Conservation (phyloP, 2,888 invertebrate species). For the Acanthacorydalis orientalis region DNA sequence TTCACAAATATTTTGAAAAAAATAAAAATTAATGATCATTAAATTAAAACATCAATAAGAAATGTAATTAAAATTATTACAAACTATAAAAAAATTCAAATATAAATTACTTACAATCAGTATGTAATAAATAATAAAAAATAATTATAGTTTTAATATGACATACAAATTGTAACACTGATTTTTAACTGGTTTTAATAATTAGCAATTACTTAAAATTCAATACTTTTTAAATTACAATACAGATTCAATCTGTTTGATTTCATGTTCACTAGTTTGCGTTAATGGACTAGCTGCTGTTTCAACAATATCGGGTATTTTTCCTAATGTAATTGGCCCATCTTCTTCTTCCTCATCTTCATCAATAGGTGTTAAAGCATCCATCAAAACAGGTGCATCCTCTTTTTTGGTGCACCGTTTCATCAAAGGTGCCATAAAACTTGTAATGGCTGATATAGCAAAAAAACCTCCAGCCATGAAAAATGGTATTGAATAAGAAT, state of each 20-base stretch:
- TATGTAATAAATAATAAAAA: no score
- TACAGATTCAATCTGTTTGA: slow-evolving; percentile 58
- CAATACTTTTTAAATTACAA: slow-evolving; percentile 26
- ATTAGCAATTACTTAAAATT: no score
- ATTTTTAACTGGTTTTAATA: no score
- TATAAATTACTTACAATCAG: no score
- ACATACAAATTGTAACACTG: no score
- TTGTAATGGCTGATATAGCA: slow-evolving; percentile 66
- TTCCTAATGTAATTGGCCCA: slow-evolving; percentile 47
- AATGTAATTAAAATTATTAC: no score
- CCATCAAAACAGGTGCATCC: slow-evolving; percentile 43
- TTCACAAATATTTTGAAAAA: no score
- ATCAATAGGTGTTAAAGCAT: slow-evolving; percentile 67
- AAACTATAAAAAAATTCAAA: no score
- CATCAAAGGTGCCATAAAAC: slow-evolving; percentile 64
- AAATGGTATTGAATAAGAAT: slow-evolving; percentile 77
- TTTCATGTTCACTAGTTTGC: slow-evolving; percentile 32
- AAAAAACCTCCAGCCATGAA: slow-evolving; percentile 84
- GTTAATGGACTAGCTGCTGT: slow-evolving; percentile 54
- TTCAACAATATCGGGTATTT: slow-evolving; percentile 57
- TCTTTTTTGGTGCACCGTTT: slow-evolving; percentile 35
- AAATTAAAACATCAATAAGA: no score
- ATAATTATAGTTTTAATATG: no score
- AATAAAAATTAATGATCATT: no score
- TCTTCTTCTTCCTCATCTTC: slow-evolving; percentile 61